Base-by-base conservation (phyloP, 2,888 invertebrate species). In the Eristalis arbustorum region DNA sequence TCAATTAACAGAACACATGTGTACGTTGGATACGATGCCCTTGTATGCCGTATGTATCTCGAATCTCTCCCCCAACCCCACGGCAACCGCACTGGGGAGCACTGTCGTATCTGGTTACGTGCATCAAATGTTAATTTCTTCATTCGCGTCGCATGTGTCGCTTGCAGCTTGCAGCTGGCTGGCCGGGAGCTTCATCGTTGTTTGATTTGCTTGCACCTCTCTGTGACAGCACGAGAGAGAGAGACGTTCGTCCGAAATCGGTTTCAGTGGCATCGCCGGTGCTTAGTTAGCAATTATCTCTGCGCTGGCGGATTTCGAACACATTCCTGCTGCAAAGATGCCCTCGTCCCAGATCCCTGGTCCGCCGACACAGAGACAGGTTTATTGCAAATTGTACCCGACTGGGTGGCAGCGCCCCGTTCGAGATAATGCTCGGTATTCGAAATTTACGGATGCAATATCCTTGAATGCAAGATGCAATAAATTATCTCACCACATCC, bases 391-490 rank as follows among this genome's bases (percentile, higher is more conserved):
- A 68, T 74, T 80, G 80, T 80, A 74, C 56, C 8, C 37, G 64
- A 57, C 63, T 56, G 34, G 31, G 23, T 40, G 59, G 18, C 63
- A 34, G 63, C 63, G 63, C 63, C 8, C 18, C 34, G n/a, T 3
- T 28, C 11, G 42, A 61, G 72, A 72, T 72, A 79, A 59, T 25
- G 67, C 37, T 61, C 11, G 14, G 72, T 73, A 61, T 64, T 37
- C n/a, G 37, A 68, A 69, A 81, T 81, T 81, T 81, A 81, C 80
- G 68, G 75, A 64, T 75, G 80, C 80, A 69, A 81, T 81, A 81
- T 75, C 40, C 59, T 69, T 59, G 74, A 56, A 75, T 81, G 64
- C 57, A 74, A 73, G 62, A 28, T 56, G 49, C 69, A 64, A 81
- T 81, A 75, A 69, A 81, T 81, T 69, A 69, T 81, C 23, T 64